A percentile compares a stretch with the other conserved stretches of the same genome.
Conservation (phyloP, 2,888 invertebrate species). For the Drosophila mercatorum region DNA sequence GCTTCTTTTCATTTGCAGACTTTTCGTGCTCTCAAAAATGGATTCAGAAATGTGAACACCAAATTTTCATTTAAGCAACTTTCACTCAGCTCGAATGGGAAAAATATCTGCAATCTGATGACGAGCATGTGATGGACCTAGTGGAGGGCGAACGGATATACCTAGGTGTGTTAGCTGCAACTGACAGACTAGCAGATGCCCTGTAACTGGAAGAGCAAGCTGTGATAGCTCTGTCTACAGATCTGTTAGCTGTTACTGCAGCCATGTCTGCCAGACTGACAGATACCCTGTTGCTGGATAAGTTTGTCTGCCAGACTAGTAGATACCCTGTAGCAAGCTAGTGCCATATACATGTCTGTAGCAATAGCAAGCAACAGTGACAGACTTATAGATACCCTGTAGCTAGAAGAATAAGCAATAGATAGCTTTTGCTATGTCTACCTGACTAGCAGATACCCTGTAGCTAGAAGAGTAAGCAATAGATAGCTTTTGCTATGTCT, state of each 20-base stretch:
- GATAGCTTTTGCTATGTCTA: neutral
- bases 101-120: neutral
- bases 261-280: no score
- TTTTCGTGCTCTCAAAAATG: conserved; percentile 7
- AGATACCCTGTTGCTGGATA: no score
- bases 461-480: neutral
- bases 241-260: no score
- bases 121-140: neutral
- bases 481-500: neutral
- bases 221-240: no score
- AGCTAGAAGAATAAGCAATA: neutral
- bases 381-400: neutral
- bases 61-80: conserved; percentile 34
- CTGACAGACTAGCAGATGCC: neutral
- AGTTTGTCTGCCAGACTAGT: neutral
- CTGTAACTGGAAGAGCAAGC: neutral
- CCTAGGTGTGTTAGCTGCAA: neutral
- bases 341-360: neutral
- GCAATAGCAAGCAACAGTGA: neutral
- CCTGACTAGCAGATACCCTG: neutral
- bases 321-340: neutral
- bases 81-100: neutral
- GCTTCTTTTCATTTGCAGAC: conserved; percentile 19
- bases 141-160: neutral
- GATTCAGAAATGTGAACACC: conserved; percentile 13